Evolutionary conservation across 1,140 invertebrate genomes (phyloP).

Genomic region (Papilio xuthus): DNA sequence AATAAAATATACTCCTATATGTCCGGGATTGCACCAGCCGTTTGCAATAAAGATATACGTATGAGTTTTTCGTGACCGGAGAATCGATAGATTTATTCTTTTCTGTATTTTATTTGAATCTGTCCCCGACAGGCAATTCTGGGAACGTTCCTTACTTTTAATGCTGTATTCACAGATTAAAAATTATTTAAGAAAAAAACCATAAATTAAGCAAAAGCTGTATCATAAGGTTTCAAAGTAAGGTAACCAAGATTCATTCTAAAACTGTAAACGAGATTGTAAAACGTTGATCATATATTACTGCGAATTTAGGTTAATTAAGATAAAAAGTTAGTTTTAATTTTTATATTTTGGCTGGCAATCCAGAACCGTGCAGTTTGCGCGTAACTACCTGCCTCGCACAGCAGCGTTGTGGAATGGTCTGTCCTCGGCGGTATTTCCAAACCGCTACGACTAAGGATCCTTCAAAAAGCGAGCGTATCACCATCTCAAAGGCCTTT

Average conservation of each 20-base stretch:
- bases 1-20: slow-evolving; percentile 9
- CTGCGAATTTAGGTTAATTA: too few relatives aligned
- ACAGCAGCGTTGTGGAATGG: too few relatives aligned
- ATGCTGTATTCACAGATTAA: background rate
- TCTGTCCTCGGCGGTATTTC: too few relatives aligned
- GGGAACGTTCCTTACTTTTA: background rate
- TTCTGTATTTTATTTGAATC: background rate
- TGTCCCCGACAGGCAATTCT: background rate
- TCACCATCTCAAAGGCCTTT: too few relatives aligned
- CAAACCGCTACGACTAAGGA: too few relatives aligned
- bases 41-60: slow-evolving; percentile 22
- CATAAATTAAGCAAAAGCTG: background rate
- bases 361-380: too few relatives aligned
- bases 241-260: background rate
- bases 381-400: too few relatives aligned
- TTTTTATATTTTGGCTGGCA: too few relatives aligned
- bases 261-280: background rate
- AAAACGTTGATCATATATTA: background rate
- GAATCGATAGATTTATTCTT: slow-evolving; percentile 20
- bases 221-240: background rate
- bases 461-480: too few relatives aligned
- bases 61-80: slow-evolving; percentile 23
- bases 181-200: background rate
- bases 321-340: too few relatives aligned
- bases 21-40: slow-evolving; percentile 7